Evolutionary conservation across 2,888 invertebrate species (phyloP).

Genomic region (Drosophila falleni): DNA sequence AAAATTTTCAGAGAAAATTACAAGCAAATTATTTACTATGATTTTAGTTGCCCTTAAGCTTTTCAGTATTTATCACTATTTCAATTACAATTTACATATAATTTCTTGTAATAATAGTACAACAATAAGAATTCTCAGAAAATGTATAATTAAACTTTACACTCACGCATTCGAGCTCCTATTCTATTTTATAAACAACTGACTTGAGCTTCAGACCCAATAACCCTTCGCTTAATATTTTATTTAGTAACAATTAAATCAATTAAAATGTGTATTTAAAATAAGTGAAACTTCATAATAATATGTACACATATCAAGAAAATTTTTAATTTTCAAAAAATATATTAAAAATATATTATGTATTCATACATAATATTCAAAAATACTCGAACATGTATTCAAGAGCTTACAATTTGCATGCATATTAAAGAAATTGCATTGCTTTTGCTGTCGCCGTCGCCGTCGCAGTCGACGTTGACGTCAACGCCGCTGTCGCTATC

Average conservation of each 20-base stretch:
- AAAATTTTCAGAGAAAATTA: too few relatives aligned
- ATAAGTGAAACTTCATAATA: neutral
- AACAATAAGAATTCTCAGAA: neutral
- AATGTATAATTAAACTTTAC: neutral
- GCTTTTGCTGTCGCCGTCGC: conserved; percentile 11
- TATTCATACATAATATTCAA: conserved; percentile 7
- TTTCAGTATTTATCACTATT: neutral
- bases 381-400: conserved; percentile 14
- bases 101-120: neutral
- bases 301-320: neutral
- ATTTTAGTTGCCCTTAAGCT: neutral
- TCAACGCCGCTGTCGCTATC: neutral
- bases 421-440: conserved; percentile 48
- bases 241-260: neutral
- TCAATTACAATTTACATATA: neutral
- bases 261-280: neutral
- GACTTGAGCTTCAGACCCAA: neutral
- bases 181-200: neutral
- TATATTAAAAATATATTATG: neutral
- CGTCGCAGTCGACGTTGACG: neutral
- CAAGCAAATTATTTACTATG: neutral
- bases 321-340: neutral
- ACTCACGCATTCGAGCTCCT: neutral
- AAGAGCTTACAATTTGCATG: conserved; percentile 28
- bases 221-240: neutral